Percentiles rank a stretch among this genome's conserved stretches.
These are phyloP conservation scores for Synchiropus splendidus DNA, from an alignment of 2,113 vertebrate species.

Conservation along the genomic window DNA sequence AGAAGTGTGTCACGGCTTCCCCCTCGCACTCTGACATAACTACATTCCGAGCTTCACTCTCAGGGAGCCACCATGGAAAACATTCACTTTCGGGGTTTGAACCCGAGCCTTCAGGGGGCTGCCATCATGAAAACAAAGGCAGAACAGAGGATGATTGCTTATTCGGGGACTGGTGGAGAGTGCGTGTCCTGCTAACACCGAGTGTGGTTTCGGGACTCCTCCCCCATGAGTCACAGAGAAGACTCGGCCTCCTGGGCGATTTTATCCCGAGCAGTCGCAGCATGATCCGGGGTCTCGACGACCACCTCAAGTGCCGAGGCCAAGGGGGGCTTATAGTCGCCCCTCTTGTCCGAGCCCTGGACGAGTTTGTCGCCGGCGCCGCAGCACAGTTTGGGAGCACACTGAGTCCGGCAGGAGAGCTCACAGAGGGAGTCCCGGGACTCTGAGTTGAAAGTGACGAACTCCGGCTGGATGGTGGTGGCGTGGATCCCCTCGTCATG, in stretches of 20 bases:
- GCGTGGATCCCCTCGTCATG: constrained; percentile 95
- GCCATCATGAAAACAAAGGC: neutral
- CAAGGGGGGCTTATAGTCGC: constrained; percentile 33
- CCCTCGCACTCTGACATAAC: no score
- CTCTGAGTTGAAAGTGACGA: constrained; percentile 82
- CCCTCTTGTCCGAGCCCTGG: constrained; percentile 46
- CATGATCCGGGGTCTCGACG: constrained; percentile 55
- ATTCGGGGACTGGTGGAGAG: neutral
- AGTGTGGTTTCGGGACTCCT: neutral
- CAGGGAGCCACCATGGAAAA: no score
- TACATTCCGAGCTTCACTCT: no score
- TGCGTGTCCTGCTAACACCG: no score
- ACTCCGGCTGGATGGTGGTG: constrained; percentile 97
- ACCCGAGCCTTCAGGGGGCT: no score
- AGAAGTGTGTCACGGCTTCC: no score
- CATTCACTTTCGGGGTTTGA: no score
- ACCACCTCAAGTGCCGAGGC: constrained; percentile 75
- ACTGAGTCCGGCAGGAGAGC: constrained; percentile 94
- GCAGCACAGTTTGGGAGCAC: constrained; percentile 92
- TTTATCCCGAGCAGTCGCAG: neutral
- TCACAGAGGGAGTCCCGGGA: constrained; percentile 80
- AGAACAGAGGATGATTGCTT: neutral
- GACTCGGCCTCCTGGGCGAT: constrained; percentile 64
- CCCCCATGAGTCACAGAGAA: constrained; percentile 55
- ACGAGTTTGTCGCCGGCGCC: constrained; percentile 68